Percentiles rank a stretch among this genome's conserved stretches.
These are phyloP conservation scores for Brenthis daphne DNA, from an alignment of 2,888 invertebrate species.

Conservation along the genomic window DNA sequence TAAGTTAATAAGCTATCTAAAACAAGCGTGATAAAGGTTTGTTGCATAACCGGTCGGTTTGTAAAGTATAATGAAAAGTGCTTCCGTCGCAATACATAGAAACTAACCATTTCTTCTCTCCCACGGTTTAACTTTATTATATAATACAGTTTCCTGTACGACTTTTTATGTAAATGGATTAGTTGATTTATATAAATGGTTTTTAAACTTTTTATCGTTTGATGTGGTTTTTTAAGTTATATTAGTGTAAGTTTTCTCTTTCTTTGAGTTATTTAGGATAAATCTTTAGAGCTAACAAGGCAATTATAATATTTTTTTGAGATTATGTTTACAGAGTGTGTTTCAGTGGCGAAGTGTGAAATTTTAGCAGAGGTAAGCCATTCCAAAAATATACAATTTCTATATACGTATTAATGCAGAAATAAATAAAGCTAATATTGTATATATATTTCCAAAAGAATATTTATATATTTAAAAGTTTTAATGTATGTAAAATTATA, in stretches of 20 bases:
- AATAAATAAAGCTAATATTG: too few relatives aligned
- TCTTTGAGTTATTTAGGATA: neutral
- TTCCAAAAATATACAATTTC: too few relatives aligned
- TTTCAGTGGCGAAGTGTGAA: too few relatives aligned
- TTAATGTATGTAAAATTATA: too few relatives aligned
- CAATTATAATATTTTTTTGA: too few relatives aligned
- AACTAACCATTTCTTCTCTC: conserved; percentile 26
- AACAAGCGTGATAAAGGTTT: conserved; percentile 16
- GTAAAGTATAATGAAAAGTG: conserved; percentile 60
- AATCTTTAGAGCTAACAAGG: neutral
- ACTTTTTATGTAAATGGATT: conserved; percentile 32
- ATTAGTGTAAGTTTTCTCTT: neutral
- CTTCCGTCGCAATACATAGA: conserved; percentile 37
- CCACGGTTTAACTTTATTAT: conserved; percentile 34
- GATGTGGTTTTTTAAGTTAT: neutral
- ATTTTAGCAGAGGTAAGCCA: too few relatives aligned
- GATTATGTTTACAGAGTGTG: too few relatives aligned
- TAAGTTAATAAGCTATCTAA: neutral
- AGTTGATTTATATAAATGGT: conserved; percentile 30
- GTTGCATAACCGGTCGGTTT: conserved; percentile 45
- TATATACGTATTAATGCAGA: too few relatives aligned
- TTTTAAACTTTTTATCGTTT: neutral
- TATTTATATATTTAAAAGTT: too few relatives aligned
- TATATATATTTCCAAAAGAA: too few relatives aligned
- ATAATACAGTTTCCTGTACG: conserved; percentile 33